phyloP scores from a whole-genome alignment of 2,888 invertebrate species.

The Dryocosmus kuriphilus region DNA sequence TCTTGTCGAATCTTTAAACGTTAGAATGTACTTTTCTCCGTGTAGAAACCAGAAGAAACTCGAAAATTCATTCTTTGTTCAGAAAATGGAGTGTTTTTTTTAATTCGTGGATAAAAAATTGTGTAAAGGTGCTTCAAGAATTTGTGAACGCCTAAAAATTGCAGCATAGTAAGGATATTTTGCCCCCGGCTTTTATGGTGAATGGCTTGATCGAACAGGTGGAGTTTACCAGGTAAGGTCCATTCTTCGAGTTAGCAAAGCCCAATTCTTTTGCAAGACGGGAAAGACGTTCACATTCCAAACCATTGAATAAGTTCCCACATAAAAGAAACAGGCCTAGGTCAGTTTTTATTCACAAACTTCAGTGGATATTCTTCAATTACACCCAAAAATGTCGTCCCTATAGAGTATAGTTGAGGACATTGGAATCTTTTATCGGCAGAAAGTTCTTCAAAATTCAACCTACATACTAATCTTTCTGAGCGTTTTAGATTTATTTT shows the following conservation, averaged over 20 bases:
- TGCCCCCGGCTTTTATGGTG: constrained; percentile 67
- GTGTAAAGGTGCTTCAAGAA: no score
- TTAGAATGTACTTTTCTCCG: no score
- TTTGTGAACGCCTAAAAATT: neutral
- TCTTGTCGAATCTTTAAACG: no score
- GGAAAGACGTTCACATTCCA: constrained; percentile 58
- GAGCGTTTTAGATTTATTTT: no score
- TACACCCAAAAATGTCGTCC: neutral
- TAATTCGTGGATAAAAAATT: no score
- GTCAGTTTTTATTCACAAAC: constrained; percentile 24
- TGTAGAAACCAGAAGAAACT: no score
- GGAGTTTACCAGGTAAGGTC: constrained; percentile 47
- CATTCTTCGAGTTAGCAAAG: neutral
- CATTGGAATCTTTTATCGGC: no score
- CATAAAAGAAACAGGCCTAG: neutral
- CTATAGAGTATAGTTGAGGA: no score
- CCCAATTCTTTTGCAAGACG: constrained; percentile 46
- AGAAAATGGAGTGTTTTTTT: no score
- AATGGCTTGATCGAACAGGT: constrained; percentile 71
- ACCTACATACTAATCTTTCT: no score
- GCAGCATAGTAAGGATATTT: constrained; percentile 44
- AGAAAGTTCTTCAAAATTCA: no score
- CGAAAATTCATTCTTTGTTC: no score
- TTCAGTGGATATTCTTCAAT: neutral
- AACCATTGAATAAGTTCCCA: constrained; percentile 14